Evolutionary conservation across 2,113 vertebrate genomes (phyloP), one percentile per base, ranked within the genome.

Genomic region (Nothobranchius furzeri): DNA sequence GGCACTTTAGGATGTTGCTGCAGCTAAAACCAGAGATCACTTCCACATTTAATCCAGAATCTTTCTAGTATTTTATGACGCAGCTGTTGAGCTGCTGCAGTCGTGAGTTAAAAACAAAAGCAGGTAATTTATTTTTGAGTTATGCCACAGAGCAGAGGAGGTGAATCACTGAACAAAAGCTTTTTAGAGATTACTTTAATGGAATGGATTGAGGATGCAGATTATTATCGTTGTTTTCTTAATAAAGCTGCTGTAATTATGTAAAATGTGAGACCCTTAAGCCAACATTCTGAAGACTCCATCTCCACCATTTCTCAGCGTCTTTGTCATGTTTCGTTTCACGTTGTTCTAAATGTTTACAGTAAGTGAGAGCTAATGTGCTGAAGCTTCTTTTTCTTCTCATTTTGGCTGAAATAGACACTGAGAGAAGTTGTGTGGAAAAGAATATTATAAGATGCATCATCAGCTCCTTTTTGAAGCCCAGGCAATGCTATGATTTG

Each of bases 31-130:
- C 59, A 63, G 70, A 87, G 87, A 90, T 90, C 90, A 88, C 64
- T 68, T 89, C 81, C 89, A 82, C 87, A 89, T 92, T 87, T 90
- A 90, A 91, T 90, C 82, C 81, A 50, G 68, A 84, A 83, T 74
- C 83, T 83, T 82, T 76, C 53, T 68, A 68, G 74, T 84, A 82
- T 84, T 79, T 63, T 60, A 17, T 55, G 73, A 83, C 71, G 86
- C 83, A 85, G 83, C 88, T 87, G 70, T 62, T 70, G 46, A 30
- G 40, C 68, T 79, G 52, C 76, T 6, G 46, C 68, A 40, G 54
- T 78, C 56, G 51, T 30, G 57, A 14, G 57, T 45, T 50, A 58
- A 30, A 40, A 47, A 42, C 64, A 25, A 67, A 57, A 77, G 68
- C 68, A 59, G 65, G 73, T 81, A 56, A 68, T 63, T 57, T 37